Evolutionary conservation across 2,888 invertebrate genomes (phyloP), one percentile per base, ranked within the genome.

Genomic region (Zygothrica quintamaculata): DNA sequence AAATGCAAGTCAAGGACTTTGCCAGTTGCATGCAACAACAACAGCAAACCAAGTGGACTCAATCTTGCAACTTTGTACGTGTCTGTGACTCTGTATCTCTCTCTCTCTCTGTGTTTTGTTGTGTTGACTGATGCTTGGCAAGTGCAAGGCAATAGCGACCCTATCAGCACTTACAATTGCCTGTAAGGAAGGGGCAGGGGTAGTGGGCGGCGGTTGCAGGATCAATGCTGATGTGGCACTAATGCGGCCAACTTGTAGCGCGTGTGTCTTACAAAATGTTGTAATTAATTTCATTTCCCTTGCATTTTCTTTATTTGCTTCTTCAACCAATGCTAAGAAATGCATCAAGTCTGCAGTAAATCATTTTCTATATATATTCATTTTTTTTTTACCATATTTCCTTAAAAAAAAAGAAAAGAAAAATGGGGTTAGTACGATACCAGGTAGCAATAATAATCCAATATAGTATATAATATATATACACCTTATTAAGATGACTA

Each of bases 1-100:
- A 88, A 88, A 75, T 85, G 86, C 85, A 87, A 88, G 88, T 87
- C 88, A 87, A 86, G 86, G 88, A 86, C 88, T 86, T 74, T 74
- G 76, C 67, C 67, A 47, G 52, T n/a, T n/a, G n/a, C 52, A 53
- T 39, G 39, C 47, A 48, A 18, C 33, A 31, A 11, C 25, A n/a
- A n/a, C n/a, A n/a, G n/a, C 36, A 43, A 48, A 12, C 9, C 31
- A 13, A 26, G 13, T 50, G 40, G 18, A 56, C 57, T 53, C 31
- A 37, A 15, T 44, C n/a, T 22, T 64, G 61, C 50, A 65, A 53
- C 71, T 48, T 13, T 40, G 31, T 46, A 12, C 22, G 25, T 29
- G 25, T 40, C 7, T 42, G 22, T 40, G 46, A n/a, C n/a, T 66
- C 18, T 2, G 3, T 22, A 1, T 8, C 37, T 11, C 16, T 22